A percentile compares a stretch with the other conserved stretches of the same genome.
Conservation (phyloP, 2,888 invertebrate species). For the Apodemia hepburni region DNA sequence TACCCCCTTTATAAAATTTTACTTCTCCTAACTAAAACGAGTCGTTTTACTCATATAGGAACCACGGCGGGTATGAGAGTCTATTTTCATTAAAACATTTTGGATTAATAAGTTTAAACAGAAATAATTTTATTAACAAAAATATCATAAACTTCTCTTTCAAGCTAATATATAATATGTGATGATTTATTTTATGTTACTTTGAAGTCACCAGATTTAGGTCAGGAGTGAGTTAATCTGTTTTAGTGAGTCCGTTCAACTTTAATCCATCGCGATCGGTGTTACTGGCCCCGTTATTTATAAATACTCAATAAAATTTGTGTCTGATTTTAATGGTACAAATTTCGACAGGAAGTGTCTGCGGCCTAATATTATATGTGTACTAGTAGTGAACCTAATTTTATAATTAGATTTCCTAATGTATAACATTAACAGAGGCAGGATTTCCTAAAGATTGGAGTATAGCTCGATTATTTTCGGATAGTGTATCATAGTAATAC, state of each 20-base stretch:
- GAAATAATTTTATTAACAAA: too few species aligned
- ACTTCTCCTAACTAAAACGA: too few species aligned
- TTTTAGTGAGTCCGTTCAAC: constrained; percentile 22
- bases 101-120: too few species aligned
- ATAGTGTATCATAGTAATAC: too few species aligned
- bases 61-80: too few species aligned
- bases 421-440: not conserved
- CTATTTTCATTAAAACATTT: too few species aligned
- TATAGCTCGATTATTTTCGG: too few species aligned
- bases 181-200: constrained; percentile 9
- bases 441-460: not conserved
- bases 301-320: constrained; percentile 27
- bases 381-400: not conserved
- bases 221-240: constrained; percentile 11
- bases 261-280: constrained; percentile 20
- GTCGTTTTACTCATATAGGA: too few species aligned
- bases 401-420: constrained; percentile 1
- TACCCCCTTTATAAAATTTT: too few species aligned
- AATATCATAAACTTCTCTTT: not conserved
- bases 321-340: constrained; percentile 23
- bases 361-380: not conserved
- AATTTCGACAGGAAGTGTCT: constrained; percentile 12
- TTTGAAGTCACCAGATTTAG: not conserved
- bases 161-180: not conserved
- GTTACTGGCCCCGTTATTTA: constrained; percentile 24